Conservation (phyloP, 2,888 invertebrate genomes). For the Odontocerum albicorne region DNA sequence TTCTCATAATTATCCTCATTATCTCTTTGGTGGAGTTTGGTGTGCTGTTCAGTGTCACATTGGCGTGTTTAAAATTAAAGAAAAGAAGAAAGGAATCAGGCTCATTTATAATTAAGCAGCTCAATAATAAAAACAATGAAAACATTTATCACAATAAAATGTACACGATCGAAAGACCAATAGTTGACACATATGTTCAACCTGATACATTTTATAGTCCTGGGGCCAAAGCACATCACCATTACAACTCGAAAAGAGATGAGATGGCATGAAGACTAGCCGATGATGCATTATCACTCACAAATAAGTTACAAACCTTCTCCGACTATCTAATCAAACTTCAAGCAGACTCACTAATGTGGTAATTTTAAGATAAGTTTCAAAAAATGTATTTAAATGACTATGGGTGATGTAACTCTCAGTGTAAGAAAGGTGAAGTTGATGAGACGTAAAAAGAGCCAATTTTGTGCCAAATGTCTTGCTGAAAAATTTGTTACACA, state of each 20-base stretch:
- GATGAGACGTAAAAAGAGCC: not conserved
- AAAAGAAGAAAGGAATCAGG: conserved; percentile 54
- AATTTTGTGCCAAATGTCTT: not conserved
- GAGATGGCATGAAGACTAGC: conserved; percentile 60
- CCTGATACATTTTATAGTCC: conserved; percentile 57
- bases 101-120: conserved; percentile 47
- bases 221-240: conserved; percentile 48
- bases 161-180: conserved; percentile 47
- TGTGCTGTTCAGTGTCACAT: conserved; percentile 68
- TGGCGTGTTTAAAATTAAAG: conserved; percentile 68
- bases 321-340: conserved; percentile 56
- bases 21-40: conserved; percentile 73
- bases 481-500: no score
- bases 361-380: conserved; percentile 44
- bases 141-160: conserved; percentile 51
- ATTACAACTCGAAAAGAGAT: conserved; percentile 52
- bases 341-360: conserved; percentile 63
- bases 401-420: no score
- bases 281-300: conserved; percentile 59
- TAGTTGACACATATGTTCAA: conserved; percentile 52
- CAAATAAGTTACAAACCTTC: conserved; percentile 54
- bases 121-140: conserved; percentile 48
- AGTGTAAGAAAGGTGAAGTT: not conserved
- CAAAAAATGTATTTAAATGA: no score
- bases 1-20: conserved; percentile 66